Evolutionary conservation across 2,797 vertebrate genomes (phyloP).

Genomic region (Neosilurus hyrtlii): DNA sequence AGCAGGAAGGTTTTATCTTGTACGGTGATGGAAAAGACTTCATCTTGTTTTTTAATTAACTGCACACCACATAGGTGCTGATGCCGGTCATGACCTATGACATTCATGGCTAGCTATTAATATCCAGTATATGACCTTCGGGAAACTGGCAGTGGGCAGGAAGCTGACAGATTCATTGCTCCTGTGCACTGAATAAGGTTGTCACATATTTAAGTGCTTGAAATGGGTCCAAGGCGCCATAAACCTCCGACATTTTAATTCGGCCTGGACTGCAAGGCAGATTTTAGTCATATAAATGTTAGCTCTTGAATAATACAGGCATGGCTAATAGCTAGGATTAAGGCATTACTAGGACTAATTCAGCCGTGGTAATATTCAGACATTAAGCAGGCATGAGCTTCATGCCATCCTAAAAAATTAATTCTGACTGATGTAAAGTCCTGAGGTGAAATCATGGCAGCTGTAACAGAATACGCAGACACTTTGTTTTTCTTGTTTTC

Average conservation of each 20-base stretch:
- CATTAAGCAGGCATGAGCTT: conserved; percentile 43
- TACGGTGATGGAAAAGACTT: conserved; percentile 38
- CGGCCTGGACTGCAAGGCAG: conserved; percentile 61
- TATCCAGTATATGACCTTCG: conserved; percentile 62
- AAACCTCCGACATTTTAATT: conserved; percentile 65
- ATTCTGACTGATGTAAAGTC: conserved; percentile 48
- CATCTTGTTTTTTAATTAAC: conserved; percentile 59
- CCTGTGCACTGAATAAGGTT: conserved; percentile 64
- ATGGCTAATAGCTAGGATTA: conserved; percentile 58
- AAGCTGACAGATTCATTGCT: conserved; percentile 64
- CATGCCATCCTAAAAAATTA: conserved; percentile 45
- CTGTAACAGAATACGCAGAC: conserved; percentile 8
- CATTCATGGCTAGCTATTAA: conserved; percentile 58
- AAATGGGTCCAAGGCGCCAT: conserved; percentile 63
- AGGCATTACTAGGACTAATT: conserved; percentile 57
- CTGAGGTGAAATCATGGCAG: conserved; percentile 41
- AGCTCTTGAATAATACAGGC: conserved; percentile 63
- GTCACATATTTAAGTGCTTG: conserved; percentile 63
- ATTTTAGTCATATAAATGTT: conserved; percentile 64
- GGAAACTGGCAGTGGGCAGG: conserved; percentile 52
- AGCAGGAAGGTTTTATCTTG: conserved; percentile 44
- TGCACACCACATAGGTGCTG: conserved; percentile 56
- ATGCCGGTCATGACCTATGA: conserved; percentile 60
- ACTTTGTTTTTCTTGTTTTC: conserved; percentile 23
- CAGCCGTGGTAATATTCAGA: conserved; percentile 47